phyloP scores from a whole-genome alignment of 2,113 vertebrate genomes.

The Tachycineta bicolor region DNA sequence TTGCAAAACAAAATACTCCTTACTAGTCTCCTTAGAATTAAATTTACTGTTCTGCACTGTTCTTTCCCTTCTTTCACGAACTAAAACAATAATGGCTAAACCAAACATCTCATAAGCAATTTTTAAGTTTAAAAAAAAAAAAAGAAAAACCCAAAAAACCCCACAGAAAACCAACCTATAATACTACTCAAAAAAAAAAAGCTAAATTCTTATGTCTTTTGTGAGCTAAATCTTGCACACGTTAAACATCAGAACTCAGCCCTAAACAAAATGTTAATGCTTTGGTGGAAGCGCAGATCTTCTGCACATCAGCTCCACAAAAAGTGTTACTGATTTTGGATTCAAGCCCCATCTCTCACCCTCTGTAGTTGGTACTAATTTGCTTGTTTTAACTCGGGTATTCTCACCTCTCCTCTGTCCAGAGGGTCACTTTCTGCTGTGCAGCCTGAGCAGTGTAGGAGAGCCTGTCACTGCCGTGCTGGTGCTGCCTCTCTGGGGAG shows the following conservation, averaged over 20 bases:
- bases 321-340: neutral
- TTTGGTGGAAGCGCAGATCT: neutral
- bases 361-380: neutral
- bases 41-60: neutral
- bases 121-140: neutral
- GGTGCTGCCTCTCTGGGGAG: conserved; percentile 86
- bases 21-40: neutral
- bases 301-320: neutral
- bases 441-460: conserved; percentile 81
- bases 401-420: conserved; percentile 93
- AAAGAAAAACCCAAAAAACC: neutral
- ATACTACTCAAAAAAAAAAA: neutral
- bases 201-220: neutral
- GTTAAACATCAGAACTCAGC: neutral
- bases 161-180: fast-evolving
- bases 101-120: neutral
- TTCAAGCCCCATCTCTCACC: neutral
- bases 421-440: conserved; percentile 88
- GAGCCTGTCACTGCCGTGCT: conserved; percentile 82
- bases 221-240: neutral
- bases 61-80: neutral
- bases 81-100: neutral
- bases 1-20: neutral
- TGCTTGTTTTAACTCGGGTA: neutral
- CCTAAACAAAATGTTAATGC: neutral